Evolutionary conservation across 2,797 vertebrate genomes (phyloP).

Genomic region (Macrochelys suwanniensis): DNA sequence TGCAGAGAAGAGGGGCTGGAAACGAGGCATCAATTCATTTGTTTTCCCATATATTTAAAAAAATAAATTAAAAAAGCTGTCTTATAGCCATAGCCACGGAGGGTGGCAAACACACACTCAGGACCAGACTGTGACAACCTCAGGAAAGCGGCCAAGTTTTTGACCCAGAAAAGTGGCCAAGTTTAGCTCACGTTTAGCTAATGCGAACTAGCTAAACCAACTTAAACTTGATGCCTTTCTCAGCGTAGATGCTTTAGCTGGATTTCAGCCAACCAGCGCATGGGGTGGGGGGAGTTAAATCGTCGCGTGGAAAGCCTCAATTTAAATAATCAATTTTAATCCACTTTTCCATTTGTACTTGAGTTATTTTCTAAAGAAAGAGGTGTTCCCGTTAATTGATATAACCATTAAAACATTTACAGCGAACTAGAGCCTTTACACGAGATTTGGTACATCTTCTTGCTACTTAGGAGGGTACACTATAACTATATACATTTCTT

Average conservation of each 20-base stretch:
- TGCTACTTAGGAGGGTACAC: background rate
- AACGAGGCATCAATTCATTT: background rate
- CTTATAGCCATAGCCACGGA: background rate
- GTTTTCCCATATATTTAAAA: background rate
- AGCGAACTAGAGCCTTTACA: background rate
- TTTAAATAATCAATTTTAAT: background rate
- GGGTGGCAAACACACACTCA: background rate
- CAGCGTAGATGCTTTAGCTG: background rate
- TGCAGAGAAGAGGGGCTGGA: background rate
- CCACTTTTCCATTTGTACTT: background rate
- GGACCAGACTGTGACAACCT: background rate
- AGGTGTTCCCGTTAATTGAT: background rate
- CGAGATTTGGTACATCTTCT: background rate
- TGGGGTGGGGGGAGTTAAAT: background rate
- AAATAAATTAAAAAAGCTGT: background rate
- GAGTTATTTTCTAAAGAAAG: background rate
- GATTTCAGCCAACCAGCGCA: background rate
- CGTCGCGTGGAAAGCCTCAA: background rate
- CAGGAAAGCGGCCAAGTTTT: background rate
- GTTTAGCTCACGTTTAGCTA: background rate
- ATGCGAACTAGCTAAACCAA: background rate
- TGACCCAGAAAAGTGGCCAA: background rate
- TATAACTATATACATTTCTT: background rate
- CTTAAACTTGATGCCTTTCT: background rate
- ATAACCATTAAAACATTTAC: background rate